A percentile compares a stretch with the other conserved stretches of the same genome.
phyloP scores from a whole-genome alignment of 2,888 invertebrate genomes.

The Omphaloscelis lunosa region DNA sequence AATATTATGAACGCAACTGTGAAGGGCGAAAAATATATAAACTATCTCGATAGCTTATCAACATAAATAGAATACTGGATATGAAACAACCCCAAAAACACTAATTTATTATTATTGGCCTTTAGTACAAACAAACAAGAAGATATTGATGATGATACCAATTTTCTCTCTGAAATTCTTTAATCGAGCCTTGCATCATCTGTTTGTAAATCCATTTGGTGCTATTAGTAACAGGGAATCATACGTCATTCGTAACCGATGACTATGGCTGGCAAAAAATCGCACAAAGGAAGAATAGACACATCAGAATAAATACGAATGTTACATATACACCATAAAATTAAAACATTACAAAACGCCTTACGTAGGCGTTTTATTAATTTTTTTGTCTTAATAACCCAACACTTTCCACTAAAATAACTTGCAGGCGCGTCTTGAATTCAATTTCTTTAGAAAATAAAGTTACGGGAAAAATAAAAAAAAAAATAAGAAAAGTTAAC shows the following conservation, averaged over 20 bases:
- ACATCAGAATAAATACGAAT: constrained; percentile 40
- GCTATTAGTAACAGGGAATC: constrained; percentile 30
- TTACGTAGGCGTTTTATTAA: too few relatives aligned
- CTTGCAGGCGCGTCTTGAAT: too few relatives aligned
- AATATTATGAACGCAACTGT: not conserved
- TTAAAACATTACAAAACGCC: too few relatives aligned
- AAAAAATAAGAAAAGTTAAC: too few relatives aligned
- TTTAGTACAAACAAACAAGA: not conserved
- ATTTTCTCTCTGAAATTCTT: constrained; percentile 15
- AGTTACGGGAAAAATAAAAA: too few relatives aligned
- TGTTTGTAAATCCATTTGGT: constrained; percentile 12
- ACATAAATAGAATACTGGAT: not conserved
- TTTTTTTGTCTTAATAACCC: too few relatives aligned
- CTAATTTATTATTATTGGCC: too few relatives aligned
- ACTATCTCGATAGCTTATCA: not conserved
- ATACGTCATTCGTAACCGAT: constrained; percentile 26
- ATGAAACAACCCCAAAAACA: not conserved
- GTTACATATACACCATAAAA: too few relatives aligned
- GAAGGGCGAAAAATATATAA: not conserved
- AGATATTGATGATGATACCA: not conserved
- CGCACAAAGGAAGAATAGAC: constrained; percentile 46
- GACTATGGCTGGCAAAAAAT: constrained; percentile 35
- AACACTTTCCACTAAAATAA: too few relatives aligned
- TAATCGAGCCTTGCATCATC: constrained; percentile 33
- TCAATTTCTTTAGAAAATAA: too few relatives aligned